Conservation (phyloP, 2,888 invertebrate species). For the Dilophus febrilis region DNA sequence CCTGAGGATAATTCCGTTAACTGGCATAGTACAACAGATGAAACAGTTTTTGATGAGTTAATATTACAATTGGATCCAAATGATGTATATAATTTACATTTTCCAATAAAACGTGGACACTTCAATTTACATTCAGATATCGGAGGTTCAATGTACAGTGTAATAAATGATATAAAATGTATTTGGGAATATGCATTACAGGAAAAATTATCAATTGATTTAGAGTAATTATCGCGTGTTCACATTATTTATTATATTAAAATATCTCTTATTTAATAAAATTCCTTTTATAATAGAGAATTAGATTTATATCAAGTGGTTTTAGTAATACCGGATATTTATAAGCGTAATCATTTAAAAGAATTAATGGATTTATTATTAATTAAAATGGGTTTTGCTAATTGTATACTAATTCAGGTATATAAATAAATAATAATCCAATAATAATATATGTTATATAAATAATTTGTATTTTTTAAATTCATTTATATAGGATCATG, state of each 20-base stretch:
- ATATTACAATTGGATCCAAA: constrained; percentile 59
- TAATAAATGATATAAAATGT: constrained; percentile 67
- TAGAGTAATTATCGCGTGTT: constrained; percentile 26
- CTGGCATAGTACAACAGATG: constrained; percentile 47
- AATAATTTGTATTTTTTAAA: not conserved
- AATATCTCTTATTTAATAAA: not conserved
- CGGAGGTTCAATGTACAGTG: constrained; percentile 72
- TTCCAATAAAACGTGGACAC: constrained; percentile 76
- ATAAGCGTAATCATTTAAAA: constrained; percentile 67
- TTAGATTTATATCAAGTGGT: constrained; percentile 71
- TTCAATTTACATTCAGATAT: constrained; percentile 68
- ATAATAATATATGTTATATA: no score
- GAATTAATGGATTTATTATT: constrained; percentile 68
- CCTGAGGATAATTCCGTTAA: constrained; percentile 33
- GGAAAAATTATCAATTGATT: constrained; percentile 56
- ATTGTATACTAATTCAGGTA: constrained; percentile 35
- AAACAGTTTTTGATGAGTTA: constrained; percentile 58
- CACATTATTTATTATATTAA: not conserved
- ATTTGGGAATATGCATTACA: constrained; percentile 77
- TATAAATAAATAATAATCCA: not conserved
- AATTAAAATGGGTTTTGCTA: constrained; percentile 66
- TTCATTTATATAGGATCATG: constrained; percentile 46
- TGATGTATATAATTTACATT: constrained; percentile 69
- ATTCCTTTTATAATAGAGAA: constrained; percentile 32
- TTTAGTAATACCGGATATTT: constrained; percentile 77